Evolutionary conservation across 1,140 invertebrate species (phyloP).

Genomic region (Cecropterus lyciades): DNA sequence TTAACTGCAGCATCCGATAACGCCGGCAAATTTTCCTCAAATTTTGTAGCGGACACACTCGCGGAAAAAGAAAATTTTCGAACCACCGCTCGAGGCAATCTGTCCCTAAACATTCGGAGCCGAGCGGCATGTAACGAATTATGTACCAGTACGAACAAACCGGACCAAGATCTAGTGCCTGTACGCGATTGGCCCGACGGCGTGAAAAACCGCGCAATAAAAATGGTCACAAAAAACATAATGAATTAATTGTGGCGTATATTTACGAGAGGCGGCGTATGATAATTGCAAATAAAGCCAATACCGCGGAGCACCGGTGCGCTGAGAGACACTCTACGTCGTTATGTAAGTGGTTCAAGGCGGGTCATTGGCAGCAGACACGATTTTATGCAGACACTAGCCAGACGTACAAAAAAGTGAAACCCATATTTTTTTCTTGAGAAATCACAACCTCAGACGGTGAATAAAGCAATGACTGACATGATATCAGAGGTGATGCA

Average conservation of each 20-base stretch:
- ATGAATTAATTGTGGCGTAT: constrained; percentile 37
- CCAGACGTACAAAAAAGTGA: constrained; percentile 82
- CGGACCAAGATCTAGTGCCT: not conserved
- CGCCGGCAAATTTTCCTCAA: not conserved
- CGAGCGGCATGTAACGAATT: not conserved
- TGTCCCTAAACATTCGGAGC: constrained; percentile 3
- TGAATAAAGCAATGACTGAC: constrained; percentile 40
- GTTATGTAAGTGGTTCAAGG: constrained; percentile 81
- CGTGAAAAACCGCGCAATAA: constrained; percentile 13
- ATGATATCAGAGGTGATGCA: constrained; percentile 42
- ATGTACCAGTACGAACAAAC: not conserved
- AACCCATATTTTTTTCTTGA: constrained; percentile 69
- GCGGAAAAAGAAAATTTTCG: no score
- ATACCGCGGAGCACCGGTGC: constrained; percentile 36
- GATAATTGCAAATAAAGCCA: constrained; percentile 41
- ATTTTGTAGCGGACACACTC: not conserved
- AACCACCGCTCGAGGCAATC: no score
- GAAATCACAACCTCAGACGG: constrained; percentile 48
- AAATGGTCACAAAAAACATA: constrained; percentile 15
- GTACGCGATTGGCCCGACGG: not conserved
- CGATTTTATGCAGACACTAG: constrained; percentile 65
- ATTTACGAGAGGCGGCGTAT: constrained; percentile 17
- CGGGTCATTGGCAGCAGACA: constrained; percentile 71
- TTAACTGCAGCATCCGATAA: no score
- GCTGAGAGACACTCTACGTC: constrained; percentile 39